Evolutionary conservation across 2,888 invertebrate species (phyloP).

Genomic region (Lottia scabra): DNA sequence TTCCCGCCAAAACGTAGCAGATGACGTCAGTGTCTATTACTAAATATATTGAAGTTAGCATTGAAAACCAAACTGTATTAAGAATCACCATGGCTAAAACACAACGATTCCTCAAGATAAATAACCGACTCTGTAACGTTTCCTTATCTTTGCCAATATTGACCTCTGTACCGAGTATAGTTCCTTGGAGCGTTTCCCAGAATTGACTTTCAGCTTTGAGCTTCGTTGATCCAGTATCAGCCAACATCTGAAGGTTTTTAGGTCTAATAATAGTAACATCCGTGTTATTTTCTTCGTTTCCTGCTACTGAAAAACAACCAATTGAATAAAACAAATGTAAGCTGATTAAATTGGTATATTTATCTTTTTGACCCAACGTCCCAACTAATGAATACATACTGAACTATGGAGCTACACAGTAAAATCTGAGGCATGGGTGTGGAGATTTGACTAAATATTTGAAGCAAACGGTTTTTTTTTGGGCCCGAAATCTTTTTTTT

Average conservation of each 20-base stretch:
- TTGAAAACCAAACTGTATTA: conserved; percentile 38
- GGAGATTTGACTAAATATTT: too few species aligned
- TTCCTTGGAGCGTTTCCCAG: conserved; percentile 34
- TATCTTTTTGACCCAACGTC: too few species aligned
- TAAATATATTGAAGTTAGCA: conserved; percentile 38
- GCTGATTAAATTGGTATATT: too few species aligned
- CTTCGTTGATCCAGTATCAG: conserved; percentile 1
- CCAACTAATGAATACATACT: too few species aligned
- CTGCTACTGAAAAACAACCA: background rate
- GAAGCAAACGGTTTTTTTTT: too few species aligned
- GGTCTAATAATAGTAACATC: conserved; percentile 1
- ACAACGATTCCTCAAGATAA: conserved; percentile 33
- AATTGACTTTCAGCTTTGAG: conserved; percentile 29
- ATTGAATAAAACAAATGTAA: too few species aligned
- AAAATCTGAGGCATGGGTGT: too few species aligned
- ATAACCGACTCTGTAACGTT: conserved; percentile 24
- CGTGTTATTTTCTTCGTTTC: background rate
- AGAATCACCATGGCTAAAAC: conserved; percentile 32
- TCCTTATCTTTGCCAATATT: conserved; percentile 30
- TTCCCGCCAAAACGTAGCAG: conserved; percentile 38
- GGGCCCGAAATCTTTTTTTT: too few species aligned
- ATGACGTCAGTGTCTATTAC: conserved; percentile 37
- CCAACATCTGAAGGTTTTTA: background rate
- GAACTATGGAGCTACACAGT: too few species aligned
- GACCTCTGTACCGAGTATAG: conserved; percentile 33